Percentiles rank a stretch among this genome's conserved stretches.
Evolutionary conservation across 2,888 invertebrate species (phyloP).

Genomic region (Xestoiulus laeticollis): DNA sequence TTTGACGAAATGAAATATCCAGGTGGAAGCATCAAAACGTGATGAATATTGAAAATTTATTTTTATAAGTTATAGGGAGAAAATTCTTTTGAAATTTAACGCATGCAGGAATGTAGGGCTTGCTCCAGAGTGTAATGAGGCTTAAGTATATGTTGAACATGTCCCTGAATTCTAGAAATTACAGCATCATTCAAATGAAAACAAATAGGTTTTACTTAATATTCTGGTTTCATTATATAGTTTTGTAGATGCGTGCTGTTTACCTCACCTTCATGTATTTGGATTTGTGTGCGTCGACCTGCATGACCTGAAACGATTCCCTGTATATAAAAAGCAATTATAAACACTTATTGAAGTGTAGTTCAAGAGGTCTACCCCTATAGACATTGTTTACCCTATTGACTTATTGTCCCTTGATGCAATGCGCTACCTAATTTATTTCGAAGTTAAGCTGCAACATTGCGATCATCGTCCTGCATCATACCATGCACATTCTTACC

Average conservation of each 20-base stretch:
- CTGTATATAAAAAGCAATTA: constrained; percentile 5
- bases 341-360: constrained; percentile 19
- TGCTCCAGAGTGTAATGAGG: too few species aligned
- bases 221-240: neutral
- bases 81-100: too few species aligned
- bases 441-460: neutral
- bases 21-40: too few species aligned
- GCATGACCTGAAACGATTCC: constrained; percentile 7
- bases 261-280: neutral
- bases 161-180: too few species aligned
- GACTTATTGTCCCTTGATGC: constrained; percentile 9
- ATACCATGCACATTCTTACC: neutral
- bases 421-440: constrained; percentile 1
- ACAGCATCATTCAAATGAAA: neutral
- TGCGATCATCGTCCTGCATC: neutral
- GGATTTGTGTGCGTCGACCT: neutral
- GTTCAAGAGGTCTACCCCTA: neutral
- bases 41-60: too few species aligned
- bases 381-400: neutral
- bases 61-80: too few species aligned
- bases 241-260: neutral
- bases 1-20: too few species aligned
- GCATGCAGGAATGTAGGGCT: too few species aligned
- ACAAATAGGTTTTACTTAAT: neutral
- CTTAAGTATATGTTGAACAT: too few species aligned